Base-by-base conservation (phyloP, 2,888 invertebrate genomes). In the Thecocarcelia acutangulata region DNA sequence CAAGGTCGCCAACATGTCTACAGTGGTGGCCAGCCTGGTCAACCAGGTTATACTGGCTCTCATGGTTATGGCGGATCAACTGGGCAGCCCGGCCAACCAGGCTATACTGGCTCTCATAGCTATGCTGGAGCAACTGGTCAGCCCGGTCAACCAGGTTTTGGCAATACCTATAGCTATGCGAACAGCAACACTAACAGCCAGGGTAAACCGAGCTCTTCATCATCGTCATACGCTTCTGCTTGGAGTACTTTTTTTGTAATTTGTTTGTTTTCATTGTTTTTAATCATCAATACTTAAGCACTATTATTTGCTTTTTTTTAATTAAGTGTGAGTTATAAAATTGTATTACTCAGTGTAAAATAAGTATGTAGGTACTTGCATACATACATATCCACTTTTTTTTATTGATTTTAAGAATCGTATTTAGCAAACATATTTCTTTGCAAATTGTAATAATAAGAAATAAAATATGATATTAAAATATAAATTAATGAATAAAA, bases 161-260 rank as follows among this genome's bases (percentile, higher is more conserved):
- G 54, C 6, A 61, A 63, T 9, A 54, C 72, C 3, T n/a, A 33
- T 13, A 70, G 58, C 21, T 79, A 75, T 28, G 12, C 58, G 9
- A 69, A 15, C 21, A 28, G 50, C 8, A 70, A 75, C 72, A 54
- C 58, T 11, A 58, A 64, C 33, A 46, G 15, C 15, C 4, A 40
- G 12, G 58, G 19, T n/a, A 17, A n/a, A 15, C 12, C 12, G 2
- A 46, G 21, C 21, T 70, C 69, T 12, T 75, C 81, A 0, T 52
- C 82, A 42, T 75, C 82, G 11, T 24, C 74, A 4, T 70, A 74
- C n/a, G 48, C 81, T 44, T 50, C 61, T 17, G 69, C 78, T 48
- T 82, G 82, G 74, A 82, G 56, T 13, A 78, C 82, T 40, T 75
- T 82, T 48, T 78, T 78, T 61, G 33, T 82, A 0, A 56, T 78